Evolutionary conservation across 2,888 invertebrate genomes (phyloP), one percentile per base, ranked within the genome.

Genomic region (Elegia similella): DNA sequence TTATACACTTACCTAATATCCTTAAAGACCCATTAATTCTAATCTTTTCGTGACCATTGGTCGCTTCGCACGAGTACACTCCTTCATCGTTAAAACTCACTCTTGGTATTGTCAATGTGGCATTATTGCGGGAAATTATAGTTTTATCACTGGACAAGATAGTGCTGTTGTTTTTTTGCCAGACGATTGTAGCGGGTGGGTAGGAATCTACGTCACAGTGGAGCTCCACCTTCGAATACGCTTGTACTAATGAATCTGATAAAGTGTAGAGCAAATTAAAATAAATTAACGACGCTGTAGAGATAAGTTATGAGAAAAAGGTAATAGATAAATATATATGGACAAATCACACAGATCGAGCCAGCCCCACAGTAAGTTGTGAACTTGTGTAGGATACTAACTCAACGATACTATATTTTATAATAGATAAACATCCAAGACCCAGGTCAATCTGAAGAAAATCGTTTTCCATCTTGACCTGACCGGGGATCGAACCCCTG

Each of bases 1-100:
- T 12, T 2, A 43, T 59, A 52, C 57, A 64, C 82, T 76, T 68
- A 90, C 90, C 86, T 34, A 89, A 77, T 0, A 88, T 82, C 59
- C 60, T 70, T 29, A 90, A 60, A 7, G 65, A 77, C 0, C 81
- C 86, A 57, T 73, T 76, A 0, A 84, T 65, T 8, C 55, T 57
- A 2, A 84, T 38, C 2, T 55, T 78, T 56, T 89, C 88, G 64
- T 72, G 86, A 0, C 82, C 84, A 72, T 94, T 94, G 38, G 82
- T 82, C 0, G 92, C 93, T 42, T 80, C 78, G 70, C 94, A 94
- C 0, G 73, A 76, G 64, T 93, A 94, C 12, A 76, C 67, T 0
- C 94, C 94, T 2, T 88, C 62, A 58, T 88, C 69, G 1, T 66
- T 60, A 34, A 87, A 85, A 47, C 80, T 76, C 1, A 86, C 75